phyloP scores from a whole-genome alignment of 2,888 invertebrate genomes.

The Eilema sororculum region DNA sequence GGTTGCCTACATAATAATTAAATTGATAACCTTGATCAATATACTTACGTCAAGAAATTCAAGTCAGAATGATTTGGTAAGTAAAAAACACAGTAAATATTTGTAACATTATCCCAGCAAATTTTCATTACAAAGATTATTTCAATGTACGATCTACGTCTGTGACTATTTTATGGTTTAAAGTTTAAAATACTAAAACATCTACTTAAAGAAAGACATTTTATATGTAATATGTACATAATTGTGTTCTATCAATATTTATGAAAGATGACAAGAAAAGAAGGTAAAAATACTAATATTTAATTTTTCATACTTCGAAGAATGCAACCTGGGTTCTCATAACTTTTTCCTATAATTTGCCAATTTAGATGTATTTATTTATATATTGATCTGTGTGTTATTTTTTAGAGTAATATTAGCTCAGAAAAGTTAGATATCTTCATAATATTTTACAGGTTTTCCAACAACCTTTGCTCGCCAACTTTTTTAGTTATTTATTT shows the following conservation, averaged over 20 bases:
- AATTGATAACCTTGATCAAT: conserved; percentile 60
- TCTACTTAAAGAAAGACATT: neutral
- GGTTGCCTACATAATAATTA: conserved; percentile 37
- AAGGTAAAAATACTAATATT: neutral
- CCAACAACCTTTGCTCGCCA: neutral
- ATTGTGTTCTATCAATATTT: neutral
- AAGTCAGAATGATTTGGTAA: conserved; percentile 54
- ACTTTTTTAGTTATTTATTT: neutral
- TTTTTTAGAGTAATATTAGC: neutral
- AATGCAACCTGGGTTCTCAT: neutral
- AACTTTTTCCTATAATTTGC: neutral
- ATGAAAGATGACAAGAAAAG: neutral
- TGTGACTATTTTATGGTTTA: neutral
- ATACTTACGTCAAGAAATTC: conserved; percentile 50
- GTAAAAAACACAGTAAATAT: conserved; percentile 35
- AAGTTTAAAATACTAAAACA: neutral
- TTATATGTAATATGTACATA: too few species aligned
- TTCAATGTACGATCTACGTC: neutral
- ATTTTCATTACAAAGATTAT: neutral
- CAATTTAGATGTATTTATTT: neutral
- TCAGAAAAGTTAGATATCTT: neutral
- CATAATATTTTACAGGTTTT: neutral
- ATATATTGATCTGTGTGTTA: neutral
- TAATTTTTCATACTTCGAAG: neutral
- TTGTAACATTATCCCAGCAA: neutral